phyloP scores from a whole-genome alignment of 2,888 invertebrate species.

The Andrena chrysosceles region DNA sequence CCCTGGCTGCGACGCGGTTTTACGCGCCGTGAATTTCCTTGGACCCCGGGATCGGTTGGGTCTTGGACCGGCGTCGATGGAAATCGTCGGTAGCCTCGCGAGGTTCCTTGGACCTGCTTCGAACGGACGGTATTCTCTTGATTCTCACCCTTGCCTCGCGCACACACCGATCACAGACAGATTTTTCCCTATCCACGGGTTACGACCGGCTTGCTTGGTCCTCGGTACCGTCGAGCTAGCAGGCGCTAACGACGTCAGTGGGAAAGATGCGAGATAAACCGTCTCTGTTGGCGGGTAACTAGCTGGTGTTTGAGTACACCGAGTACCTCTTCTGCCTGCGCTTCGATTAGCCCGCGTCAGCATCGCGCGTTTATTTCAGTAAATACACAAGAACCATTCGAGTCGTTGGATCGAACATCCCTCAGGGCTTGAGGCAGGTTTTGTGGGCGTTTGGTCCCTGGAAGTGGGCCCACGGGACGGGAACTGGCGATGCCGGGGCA shows the following conservation, averaged over 20 bases:
- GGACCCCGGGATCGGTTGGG: not conserved
- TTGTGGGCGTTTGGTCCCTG: too few species aligned
- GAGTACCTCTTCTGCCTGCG: constrained; percentile 33
- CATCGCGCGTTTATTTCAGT: constrained; percentile 4
- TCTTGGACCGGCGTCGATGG: not conserved
- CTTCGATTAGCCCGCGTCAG: constrained; percentile 29
- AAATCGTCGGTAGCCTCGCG: constrained; percentile 21
- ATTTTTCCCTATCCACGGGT: constrained; percentile 50
- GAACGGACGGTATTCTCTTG: too few species aligned
- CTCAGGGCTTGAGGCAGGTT: too few species aligned
- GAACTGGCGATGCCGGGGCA: too few species aligned
- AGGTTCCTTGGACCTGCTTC: too few species aligned
- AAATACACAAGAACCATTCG: too few species aligned
- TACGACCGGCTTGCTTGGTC: constrained; percentile 44
- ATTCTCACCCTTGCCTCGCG: too few species aligned
- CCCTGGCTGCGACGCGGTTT: not conserved
- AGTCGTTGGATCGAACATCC: too few species aligned
- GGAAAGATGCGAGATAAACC: constrained; percentile 70
- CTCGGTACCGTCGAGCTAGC: too few species aligned
- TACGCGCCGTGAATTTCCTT: constrained; percentile 6
- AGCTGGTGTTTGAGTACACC: constrained; percentile 38
- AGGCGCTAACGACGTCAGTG: constrained; percentile 69
- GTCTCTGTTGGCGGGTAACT: constrained; percentile 45
- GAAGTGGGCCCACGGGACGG: too few species aligned
- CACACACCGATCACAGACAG: not conserved